phyloP scores from a whole-genome alignment of 1,140 invertebrate genomes.

The Drosophila kepulauana region DNA sequence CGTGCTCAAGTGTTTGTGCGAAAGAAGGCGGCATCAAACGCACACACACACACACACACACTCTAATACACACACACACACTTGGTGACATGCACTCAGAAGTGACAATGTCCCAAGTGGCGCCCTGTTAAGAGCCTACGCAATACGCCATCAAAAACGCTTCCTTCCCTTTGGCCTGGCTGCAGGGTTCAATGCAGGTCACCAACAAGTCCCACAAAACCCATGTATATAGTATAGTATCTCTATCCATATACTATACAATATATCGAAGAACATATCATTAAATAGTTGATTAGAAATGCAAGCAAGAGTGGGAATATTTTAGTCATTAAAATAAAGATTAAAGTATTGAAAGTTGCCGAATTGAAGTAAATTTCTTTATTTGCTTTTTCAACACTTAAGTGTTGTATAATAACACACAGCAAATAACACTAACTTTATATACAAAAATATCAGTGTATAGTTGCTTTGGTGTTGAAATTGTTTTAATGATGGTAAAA shows the following conservation, averaged over 20 bases:
- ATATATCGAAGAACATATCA: too few relatives aligned
- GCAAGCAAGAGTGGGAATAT: too few relatives aligned
- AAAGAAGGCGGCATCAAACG: conserved; percentile 40
- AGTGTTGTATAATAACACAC: conserved; percentile 7
- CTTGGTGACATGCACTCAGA: conserved; percentile 12
- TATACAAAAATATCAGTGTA: too few relatives aligned
- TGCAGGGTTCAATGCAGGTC: conserved; percentile 47
- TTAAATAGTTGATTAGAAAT: too few relatives aligned
- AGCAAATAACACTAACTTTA: too few relatives aligned
- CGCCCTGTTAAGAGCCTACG: conserved; percentile 48
- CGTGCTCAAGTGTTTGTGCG: conserved; percentile 56
- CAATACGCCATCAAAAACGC: conserved; percentile 42
- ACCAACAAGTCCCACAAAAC: conserved; percentile 1
- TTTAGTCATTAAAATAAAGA: too few relatives aligned
- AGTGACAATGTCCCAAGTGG: conserved; percentile 56
- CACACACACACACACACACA: conserved; percentile 28
- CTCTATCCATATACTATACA: too few relatives aligned
- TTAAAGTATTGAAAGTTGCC: background rate
- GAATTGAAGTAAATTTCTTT: background rate
- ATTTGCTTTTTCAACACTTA: background rate
- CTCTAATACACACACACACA: conserved; percentile 10
- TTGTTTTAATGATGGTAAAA: too few relatives aligned
- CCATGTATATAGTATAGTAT: too few relatives aligned
- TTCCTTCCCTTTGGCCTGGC: conserved; percentile 7
- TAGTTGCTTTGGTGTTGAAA: too few relatives aligned